Base-by-base conservation (phyloP, 1,140 invertebrate genomes). In the Neodiprion pinetum region DNA sequence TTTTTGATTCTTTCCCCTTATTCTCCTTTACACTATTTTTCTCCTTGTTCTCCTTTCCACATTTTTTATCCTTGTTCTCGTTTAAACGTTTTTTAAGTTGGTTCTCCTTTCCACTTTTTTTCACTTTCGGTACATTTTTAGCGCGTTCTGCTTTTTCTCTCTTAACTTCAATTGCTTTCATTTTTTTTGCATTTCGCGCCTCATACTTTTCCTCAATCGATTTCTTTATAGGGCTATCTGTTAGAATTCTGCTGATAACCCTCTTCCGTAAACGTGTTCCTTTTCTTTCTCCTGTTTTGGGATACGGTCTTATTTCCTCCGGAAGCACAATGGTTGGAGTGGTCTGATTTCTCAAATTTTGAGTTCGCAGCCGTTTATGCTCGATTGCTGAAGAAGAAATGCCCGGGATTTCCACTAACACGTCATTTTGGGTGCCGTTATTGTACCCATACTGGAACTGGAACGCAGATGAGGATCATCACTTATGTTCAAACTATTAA, bases 181-280 rank as follows among this genome's bases (percentile, higher is more conserved):
- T 53, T 53, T 53, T 53, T 14, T 71, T 71, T 40, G 70, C 70
- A 14, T 40, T 23, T n/a, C 70, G 17, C 40, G 47, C 17, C 14
- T 71, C 7, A 71, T 49, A 17, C 21, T 10, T 48, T 48, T 71
- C 70, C 47, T 71, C 70, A 48, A 71, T 71, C 47, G 17, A n/a
- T 48, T 49, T 40, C 40, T 48, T 71, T 17, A 71, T 40, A 40
- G 70, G 70, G 70, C 49, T 49, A 40, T 48, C 28, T 49, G 70
- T 71, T 40, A 71, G 9, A 48, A 71, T 71, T 53, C 50, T 53
- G n/a, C 50, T 53, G 10, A 53, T n/a, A 11, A 2, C 50, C 10
- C 50, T 10, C n/a, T 1, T 53, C n/a, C 50, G 10, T n/a, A 1
- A 10, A 11, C 50, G 10, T 53, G 10, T 53, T 11, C 1, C n/a